Evolutionary conservation across 2,888 invertebrate genomes (phyloP), one percentile per base, ranked within the genome.

Genomic region (Andrena minutula): DNA sequence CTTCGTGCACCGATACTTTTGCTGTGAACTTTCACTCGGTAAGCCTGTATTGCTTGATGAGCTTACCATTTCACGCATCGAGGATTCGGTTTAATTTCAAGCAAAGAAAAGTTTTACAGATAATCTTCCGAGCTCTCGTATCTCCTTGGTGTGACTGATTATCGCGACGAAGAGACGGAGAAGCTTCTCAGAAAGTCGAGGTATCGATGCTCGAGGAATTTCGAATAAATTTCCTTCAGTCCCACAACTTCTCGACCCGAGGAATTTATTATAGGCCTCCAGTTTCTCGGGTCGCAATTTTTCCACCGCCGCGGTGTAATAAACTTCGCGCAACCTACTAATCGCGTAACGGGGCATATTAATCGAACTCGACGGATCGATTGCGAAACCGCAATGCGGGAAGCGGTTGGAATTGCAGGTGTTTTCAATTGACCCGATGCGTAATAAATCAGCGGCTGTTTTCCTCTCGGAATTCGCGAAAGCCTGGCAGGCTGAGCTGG

Each of bases 401-500:
- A 82, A 69, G 73, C 69, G 76, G 58, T 56, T 41, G 58, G 63
- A 78, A 78, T 83, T 78, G 83, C 83, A 83, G 78, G 83, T 83
- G 78, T 83, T 83, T 83, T 83, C 83, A 75, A 83, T 83, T 77
- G 83, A 78, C 78, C 73, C 83, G 77, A 20, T 20, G 61, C 35
- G 28, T 60, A 53, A 83, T 83, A 83, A 83, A 83, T 83, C 83
- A 78, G 49, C n/a, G 30, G 41, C 16, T 6, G 51, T 66, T 71
- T 83, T 74, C 51, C 64, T 49, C 78, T 16, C 51, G 74, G 78
- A 78, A 83, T 78, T 83, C 75, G 70, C 47, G 74, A 82, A 71
- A 79, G 66, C 65, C 51, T 5, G 23, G 26, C 2, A 41, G 30
- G 2, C 8, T 35, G 35, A 28, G 47, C 58, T 64, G 70, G 72